Evolutionary conservation across 1,140 invertebrate species (phyloP).

Genomic region (Wiebesia pumilae): DNA sequence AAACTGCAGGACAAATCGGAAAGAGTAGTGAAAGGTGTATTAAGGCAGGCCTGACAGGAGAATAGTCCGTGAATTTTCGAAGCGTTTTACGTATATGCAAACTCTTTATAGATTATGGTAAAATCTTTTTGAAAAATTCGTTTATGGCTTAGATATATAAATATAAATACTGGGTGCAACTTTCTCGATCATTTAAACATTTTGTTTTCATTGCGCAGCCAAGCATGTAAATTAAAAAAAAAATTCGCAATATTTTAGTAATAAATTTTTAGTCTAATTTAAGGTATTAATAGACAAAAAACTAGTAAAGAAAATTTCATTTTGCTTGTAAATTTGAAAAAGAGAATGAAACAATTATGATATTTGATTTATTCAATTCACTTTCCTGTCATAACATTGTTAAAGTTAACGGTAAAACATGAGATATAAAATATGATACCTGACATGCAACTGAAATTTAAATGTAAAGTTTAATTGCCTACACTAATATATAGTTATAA

Average conservation of each 20-base stretch:
- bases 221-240: not conserved
- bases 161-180: not conserved
- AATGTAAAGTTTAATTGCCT: not conserved
- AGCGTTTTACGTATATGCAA: not conserved
- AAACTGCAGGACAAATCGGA: not conserved
- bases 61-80: constrained; percentile 14
- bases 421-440: not conserved
- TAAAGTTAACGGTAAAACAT: not conserved
- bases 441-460: not conserved
- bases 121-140: constrained; percentile 25
- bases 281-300: not conserved
- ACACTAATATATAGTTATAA: not conserved
- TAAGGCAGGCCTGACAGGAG: constrained; percentile 4
- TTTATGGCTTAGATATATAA: not conserved
- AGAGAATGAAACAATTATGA: not conserved
- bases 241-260: not conserved
- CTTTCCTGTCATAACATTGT: not conserved
- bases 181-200: not conserved
- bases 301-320: not conserved
- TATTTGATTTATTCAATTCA: constrained; percentile 1
- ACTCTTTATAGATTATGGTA: not conserved
- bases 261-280: not conserved
- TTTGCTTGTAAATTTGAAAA: not conserved
- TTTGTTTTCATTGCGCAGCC: not conserved
- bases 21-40: constrained; percentile 42